phyloP scores from a whole-genome alignment of 2,113 vertebrate genomes.

The Periophthalmodon schlosseri region DNA sequence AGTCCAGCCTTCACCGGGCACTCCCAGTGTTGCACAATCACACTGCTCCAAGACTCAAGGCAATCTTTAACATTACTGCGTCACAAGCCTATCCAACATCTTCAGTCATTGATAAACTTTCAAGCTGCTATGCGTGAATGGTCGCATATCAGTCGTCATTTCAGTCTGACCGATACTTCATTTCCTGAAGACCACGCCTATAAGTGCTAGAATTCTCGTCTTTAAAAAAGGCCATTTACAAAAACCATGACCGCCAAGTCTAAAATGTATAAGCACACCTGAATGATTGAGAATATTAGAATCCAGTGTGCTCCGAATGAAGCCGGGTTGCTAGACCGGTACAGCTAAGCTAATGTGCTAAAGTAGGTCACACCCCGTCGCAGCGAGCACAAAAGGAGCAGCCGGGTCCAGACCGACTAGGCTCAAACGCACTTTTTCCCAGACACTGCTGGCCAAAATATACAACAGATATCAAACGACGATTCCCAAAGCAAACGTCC shows the following conservation, averaged over 20 bases:
- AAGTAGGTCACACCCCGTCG: conserved; percentile 83
- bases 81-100: conserved; percentile 25
- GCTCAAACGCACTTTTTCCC: not conserved
- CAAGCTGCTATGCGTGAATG: not conserved
- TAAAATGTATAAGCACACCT: not conserved
- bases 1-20: not conserved
- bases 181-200: conserved; percentile 73
- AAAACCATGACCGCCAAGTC: not conserved
- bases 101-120: conserved; percentile 3
- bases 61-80: conserved; percentile 49
- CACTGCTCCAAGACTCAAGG: not conserved
- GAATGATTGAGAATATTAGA: no score
- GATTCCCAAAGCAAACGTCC: not conserved
- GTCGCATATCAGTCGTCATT: not conserved
- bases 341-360: conserved; percentile 68
- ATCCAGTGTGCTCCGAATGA: not conserved
- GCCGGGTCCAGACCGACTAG: conserved; percentile 39
- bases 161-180: conserved; percentile 29
- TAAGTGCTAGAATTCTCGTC: not conserved
- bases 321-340: conserved; percentile 37
- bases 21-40: conserved; percentile 8
- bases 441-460: not conserved
- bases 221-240: not conserved
- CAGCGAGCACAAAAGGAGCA: conserved; percentile 71
- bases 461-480: fast-evolving